A percentile compares a stretch with the other conserved stretches of the same genome.
Evolutionary conservation across 1,140 invertebrate genomes (phyloP).

Genomic region (Monochamus saltuarius): DNA sequence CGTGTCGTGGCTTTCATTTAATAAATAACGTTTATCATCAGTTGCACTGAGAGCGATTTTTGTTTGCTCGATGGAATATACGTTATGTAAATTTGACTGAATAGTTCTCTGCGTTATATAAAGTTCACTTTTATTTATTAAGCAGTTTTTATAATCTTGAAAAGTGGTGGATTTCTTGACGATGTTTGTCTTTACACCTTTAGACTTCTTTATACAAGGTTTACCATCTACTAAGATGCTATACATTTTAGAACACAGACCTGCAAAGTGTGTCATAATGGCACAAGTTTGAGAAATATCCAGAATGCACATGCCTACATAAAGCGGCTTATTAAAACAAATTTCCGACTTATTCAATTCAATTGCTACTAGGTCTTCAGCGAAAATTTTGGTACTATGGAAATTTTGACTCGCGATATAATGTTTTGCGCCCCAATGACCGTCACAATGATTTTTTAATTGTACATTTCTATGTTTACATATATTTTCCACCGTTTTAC

Average conservation of each 20-base stretch:
- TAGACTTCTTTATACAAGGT: no score
- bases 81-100: conserved; percentile 27
- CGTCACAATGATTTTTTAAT: conserved; percentile 16
- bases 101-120: conserved; percentile 22
- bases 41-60: conserved; percentile 32
- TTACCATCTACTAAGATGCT: no score
- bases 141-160: conserved; percentile 38
- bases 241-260: conserved; percentile 30
- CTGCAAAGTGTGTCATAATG: conserved; percentile 41
- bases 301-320: conserved; percentile 50
- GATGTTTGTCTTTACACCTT: no score
- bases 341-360: conserved; percentile 46
- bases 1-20: no score
- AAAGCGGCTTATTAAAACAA: conserved; percentile 51
- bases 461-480: conserved; percentile 29
- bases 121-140: conserved; percentile 20
- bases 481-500: conserved; percentile 54
- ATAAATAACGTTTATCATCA: conserved; percentile 27
- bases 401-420: conserved; percentile 20
- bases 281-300: conserved; percentile 43
- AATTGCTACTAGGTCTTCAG: conserved; percentile 48
- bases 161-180: conserved; percentile 37
- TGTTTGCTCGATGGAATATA: conserved; percentile 28
- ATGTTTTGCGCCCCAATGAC: no score
- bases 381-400: conserved; percentile 34